Conservation (phyloP, 2,888 invertebrate genomes). For the Chrysolina americana region DNA sequence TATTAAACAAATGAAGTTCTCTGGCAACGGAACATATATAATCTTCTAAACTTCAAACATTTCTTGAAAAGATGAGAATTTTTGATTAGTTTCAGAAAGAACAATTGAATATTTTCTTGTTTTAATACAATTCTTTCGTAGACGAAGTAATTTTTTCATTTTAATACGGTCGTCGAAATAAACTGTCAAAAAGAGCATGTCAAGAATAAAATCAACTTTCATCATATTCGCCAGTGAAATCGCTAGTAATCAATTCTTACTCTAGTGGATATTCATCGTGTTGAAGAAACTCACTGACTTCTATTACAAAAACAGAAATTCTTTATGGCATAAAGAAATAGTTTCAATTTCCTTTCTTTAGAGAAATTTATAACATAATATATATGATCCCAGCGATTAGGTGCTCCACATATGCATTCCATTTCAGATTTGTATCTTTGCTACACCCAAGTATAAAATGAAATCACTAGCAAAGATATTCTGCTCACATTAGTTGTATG, state of each 20-base stretch:
- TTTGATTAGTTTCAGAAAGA: too few relatives aligned
- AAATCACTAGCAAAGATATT: slow-evolving; percentile 16
- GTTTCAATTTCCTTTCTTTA: neutral
- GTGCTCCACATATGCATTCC: slow-evolving; percentile 20
- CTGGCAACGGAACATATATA: too few relatives aligned
- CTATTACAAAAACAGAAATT: neutral
- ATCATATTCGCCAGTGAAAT: too few relatives aligned
- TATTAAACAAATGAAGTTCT: too few relatives aligned
- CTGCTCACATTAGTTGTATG: slow-evolving; percentile 21
- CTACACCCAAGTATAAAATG: slow-evolving; percentile 28
- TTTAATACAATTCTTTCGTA: too few relatives aligned
- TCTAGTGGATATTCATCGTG: neutral
- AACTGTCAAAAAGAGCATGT: too few relatives aligned
- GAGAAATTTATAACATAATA: slow-evolving; percentile 14
- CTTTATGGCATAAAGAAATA: neutral
- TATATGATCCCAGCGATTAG: slow-evolving; percentile 21
- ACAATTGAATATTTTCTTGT: too few relatives aligned
- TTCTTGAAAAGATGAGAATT: too few relatives aligned
- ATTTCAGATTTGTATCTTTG: slow-evolving; percentile 25
- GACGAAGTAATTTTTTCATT: too few relatives aligned
- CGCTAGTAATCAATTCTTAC: neutral
- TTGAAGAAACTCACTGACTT: neutral
- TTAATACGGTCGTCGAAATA: too few relatives aligned
- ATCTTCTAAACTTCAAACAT: too few relatives aligned
- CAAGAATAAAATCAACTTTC: too few relatives aligned